Evolutionary conservation across 2,113 vertebrate species (phyloP).

Genomic region (Geococcyx californianus): DNA sequence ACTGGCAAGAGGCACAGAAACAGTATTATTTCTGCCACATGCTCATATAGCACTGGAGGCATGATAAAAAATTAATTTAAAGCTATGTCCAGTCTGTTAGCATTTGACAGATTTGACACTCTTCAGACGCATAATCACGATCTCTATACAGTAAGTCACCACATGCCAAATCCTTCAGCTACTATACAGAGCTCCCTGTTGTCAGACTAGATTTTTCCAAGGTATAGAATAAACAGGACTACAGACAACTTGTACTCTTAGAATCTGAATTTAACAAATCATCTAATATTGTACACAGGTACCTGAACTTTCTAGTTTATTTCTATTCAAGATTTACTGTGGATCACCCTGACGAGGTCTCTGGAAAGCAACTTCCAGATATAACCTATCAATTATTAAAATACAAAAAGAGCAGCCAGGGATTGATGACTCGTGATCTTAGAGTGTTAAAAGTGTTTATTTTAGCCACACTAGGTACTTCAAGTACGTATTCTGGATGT

Average conservation of each 20-base stretch:
- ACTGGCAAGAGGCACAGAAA: not conserved
- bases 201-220: not conserved
- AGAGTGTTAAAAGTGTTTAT: not conserved
- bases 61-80: not conserved
- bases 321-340: not conserved
- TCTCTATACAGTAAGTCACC: not conserved
- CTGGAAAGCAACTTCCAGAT: not conserved
- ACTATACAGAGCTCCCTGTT: not conserved
- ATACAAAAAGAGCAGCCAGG: not conserved
- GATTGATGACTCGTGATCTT: not conserved
- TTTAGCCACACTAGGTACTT: slow-evolving; percentile 21
- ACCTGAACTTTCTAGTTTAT: not conserved
- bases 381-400: not conserved
- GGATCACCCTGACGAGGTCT: not conserved
- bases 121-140: not conserved
- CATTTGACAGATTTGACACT: not conserved
- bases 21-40: not conserved
- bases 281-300: not conserved
- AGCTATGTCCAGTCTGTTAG: not conserved
- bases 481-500: not conserved
- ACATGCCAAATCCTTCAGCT: not conserved
- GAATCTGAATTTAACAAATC: not conserved
- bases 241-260: not conserved
- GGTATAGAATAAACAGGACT: not conserved
- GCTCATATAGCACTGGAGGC: not conserved